Percentiles rank a stretch among this genome's conserved stretches.
These are phyloP conservation scores for Cynopterus sphinx DNA, from an alignment of 2,797 vertebrate genomes.

Conservation along the genomic window DNA sequence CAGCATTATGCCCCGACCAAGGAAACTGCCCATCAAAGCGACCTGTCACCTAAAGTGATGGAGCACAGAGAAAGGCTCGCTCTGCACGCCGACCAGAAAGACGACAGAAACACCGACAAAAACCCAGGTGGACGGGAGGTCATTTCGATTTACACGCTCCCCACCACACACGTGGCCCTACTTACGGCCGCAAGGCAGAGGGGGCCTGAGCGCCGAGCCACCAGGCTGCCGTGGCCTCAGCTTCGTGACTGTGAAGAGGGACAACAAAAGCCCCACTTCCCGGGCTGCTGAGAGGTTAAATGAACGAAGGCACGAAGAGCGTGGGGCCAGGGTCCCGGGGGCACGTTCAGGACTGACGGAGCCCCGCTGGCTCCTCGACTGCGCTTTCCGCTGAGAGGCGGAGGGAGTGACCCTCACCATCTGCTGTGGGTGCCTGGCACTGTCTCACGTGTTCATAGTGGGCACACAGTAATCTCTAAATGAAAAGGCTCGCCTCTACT, in stretches of 20 bases:
- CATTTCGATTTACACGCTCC: rapidly evolving
- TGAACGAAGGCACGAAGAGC: rapidly evolving
- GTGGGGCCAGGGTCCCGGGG: background rate
- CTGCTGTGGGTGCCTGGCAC: rapidly evolving
- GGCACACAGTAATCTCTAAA: background rate
- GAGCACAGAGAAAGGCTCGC: background rate
- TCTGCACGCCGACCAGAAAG: rapidly evolving
- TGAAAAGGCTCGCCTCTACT: background rate
- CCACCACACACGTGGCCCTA: rapidly evolving
- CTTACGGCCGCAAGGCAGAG: background rate
- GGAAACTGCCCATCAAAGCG: background rate
- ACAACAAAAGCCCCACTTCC: rapidly evolving
- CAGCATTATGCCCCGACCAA: background rate
- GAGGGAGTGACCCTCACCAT: rapidly evolving
- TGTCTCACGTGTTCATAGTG: background rate
- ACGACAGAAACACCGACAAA: rapidly evolving
- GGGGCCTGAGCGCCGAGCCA: rapidly evolving
- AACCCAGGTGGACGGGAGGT: rapidly evolving
- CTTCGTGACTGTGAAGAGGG: background rate
- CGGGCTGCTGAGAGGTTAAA: rapidly evolving
- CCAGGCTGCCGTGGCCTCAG: background rate
- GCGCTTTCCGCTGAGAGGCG: rapidly evolving
- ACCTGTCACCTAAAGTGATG: background rate
- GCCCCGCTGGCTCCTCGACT: rapidly evolving
- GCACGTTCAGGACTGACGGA: rapidly evolving